Evolutionary conservation across 2,888 invertebrate genomes (phyloP).

Genomic region (Mythimna albipuncta): DNA sequence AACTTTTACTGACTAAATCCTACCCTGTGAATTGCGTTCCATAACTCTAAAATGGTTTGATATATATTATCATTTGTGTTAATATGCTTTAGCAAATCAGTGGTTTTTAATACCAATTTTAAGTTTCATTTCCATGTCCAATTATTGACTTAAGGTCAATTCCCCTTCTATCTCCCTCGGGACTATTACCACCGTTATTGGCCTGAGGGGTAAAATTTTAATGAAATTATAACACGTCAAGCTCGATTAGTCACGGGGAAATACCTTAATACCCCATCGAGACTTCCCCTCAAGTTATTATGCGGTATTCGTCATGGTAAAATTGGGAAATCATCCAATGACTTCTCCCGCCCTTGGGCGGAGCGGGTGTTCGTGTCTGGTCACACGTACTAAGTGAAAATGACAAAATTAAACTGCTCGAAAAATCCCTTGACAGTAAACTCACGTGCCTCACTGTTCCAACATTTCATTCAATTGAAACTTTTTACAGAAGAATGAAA

Average conservation of each 20-base stretch:
- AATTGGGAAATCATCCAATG: no score
- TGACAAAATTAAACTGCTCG: neutral
- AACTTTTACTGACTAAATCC: no score
- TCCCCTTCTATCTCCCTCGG: conserved; percentile 16
- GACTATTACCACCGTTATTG: conserved; percentile 35
- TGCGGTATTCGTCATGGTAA: conserved; percentile 27
- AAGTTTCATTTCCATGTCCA: conserved; percentile 8
- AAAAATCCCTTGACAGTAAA: neutral
- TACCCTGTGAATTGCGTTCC: no score
- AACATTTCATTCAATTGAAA: conserved; percentile 33
- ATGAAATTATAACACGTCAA: conserved; percentile 55
- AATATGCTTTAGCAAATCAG: neutral
- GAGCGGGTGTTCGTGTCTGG: no score
- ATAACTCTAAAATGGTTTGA: no score
- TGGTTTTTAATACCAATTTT: neutral
- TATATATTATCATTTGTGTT: no score
- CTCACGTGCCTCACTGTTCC: conserved; percentile 3
- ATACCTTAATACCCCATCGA: conserved; percentile 54
- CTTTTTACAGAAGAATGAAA: conserved; percentile 35
- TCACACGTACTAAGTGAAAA: no score
- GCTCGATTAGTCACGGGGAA: conserved; percentile 62
- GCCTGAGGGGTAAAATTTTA: conserved; percentile 54
- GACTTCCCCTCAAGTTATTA: conserved; percentile 38
- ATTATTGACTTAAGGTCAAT: conserved; percentile 16
- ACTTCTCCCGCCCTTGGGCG: no score